Conservation (phyloP, 2,113 vertebrate species). For the Hippocampus abdominalis region DNA sequence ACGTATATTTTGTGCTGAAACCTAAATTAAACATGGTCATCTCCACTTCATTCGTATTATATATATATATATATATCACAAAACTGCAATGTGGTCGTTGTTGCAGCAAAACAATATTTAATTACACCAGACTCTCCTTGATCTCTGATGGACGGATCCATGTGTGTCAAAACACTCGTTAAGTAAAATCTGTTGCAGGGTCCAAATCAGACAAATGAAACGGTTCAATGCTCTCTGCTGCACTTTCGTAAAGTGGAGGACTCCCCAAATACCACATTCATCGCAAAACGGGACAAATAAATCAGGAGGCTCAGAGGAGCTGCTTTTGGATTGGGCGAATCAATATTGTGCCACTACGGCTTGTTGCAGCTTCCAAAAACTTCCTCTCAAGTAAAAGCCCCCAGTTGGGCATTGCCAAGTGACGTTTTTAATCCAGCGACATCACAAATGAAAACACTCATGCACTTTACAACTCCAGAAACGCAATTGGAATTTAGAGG, state of each 20-base stretch:
- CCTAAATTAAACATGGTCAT: background rate
- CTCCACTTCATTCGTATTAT: background rate
- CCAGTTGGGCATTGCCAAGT: constrained; percentile 16
- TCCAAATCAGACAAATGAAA: constrained; percentile 43
- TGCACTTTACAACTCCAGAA: background rate
- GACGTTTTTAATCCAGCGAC: background rate
- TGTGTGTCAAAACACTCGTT: background rate
- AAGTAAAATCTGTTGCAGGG: constrained; percentile 24
- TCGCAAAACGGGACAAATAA: constrained; percentile 70
- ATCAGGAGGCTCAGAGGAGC: constrained; percentile 61
- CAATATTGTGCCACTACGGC: constrained; percentile 52
- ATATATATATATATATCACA: background rate
- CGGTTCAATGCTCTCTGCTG: constrained; percentile 44
- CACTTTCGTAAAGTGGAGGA: constrained; percentile 49
- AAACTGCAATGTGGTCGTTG: background rate
- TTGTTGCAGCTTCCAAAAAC: constrained; percentile 35
- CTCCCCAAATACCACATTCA: constrained; percentile 45
- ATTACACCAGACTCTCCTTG: background rate
- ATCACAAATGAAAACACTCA: background rate
- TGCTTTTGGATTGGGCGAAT: constrained; percentile 59
- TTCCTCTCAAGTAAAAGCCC: constrained; percentile 23
- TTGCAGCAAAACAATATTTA: background rate
- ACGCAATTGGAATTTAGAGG: background rate
- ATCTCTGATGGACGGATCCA: background rate
- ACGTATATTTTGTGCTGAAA: background rate